Evolutionary conservation across 2,888 invertebrate genomes (phyloP), one percentile per base, ranked within the genome.

Genomic region (Drosophila ochracea): DNA sequence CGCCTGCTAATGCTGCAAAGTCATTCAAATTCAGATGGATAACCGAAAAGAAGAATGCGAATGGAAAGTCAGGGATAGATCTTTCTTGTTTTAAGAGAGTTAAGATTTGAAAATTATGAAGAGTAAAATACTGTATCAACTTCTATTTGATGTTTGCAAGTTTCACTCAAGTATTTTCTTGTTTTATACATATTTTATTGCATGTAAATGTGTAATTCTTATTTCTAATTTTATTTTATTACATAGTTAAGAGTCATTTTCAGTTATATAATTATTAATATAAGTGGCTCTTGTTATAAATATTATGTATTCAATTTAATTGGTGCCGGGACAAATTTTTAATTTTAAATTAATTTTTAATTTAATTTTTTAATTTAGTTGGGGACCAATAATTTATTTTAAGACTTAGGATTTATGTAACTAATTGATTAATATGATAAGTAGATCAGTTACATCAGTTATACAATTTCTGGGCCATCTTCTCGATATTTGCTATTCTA

Each of bases 1-100:
- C 60, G 68, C 59, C 61, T 58, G 68, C 70, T 43, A 53, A 39
- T 58, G 4, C 31, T 61, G 64, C 57, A 37, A 10, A 68, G 50
- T 64, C 50, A 62, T 68, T 50, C 41, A 39, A 39, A 35, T 54
- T 41, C 37, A 33, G 28, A 21, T 49, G 60, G 13, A n/a, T 41
- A 61, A 10, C 0, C 21, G n/a, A 35, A 19, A 11, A 19, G 19
- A 28, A 13, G 25, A 25, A 37, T 25, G 16, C 25, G 25, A 28
- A 19, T 10, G 25, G 19, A 31, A 30, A 10, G 16, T 31, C 25
- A 4, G 16, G 28, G 1, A 9, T n/a, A 7, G 3, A 3, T 4
- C 7, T 33, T 10, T 28, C 16, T 21, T 11, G 11, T 19, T 37
- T 21, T 21, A 1, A 5, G n/a, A 28, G n/a, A 50, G 9, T 49